Evolutionary conservation across 2,797 vertebrate species (phyloP).

Genomic region (Poeciliopsis gracilis): DNA sequence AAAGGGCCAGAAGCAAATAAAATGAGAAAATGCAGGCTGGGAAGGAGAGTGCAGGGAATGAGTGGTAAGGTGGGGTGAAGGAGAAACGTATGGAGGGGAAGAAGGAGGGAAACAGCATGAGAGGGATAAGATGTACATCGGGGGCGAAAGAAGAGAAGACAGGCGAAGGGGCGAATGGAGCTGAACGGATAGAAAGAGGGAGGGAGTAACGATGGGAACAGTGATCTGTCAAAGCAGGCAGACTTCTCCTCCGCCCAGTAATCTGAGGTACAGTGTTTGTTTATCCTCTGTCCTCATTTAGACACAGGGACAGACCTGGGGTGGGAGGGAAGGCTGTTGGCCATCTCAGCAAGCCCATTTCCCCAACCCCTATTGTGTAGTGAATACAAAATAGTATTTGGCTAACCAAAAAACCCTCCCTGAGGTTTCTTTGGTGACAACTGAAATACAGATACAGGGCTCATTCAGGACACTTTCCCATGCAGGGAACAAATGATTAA

Average conservation of each 20-base stretch:
- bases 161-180: constrained; percentile 35
- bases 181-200: constrained; percentile 22
- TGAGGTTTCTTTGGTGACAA: constrained; percentile 58
- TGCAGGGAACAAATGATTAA: constrained; percentile 62
- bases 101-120: constrained; percentile 31
- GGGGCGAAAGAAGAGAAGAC: constrained; percentile 67
- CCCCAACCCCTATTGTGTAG: constrained; percentile 69
- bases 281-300: constrained; percentile 76
- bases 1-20: constrained; percentile 60
- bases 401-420: constrained; percentile 66
- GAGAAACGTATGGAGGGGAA: constrained; percentile 56
- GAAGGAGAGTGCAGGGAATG: constrained; percentile 63
- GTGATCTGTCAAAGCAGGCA: constrained; percentile 69
- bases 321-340: constrained; percentile 60
- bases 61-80: constrained; percentile 73
- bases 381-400: constrained; percentile 69
- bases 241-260: constrained; percentile 76
- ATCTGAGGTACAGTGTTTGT: constrained; percentile 78
- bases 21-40: constrained; percentile 50
- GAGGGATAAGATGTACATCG: constrained; percentile 55
- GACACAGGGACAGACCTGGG: constrained; percentile 59
- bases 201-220: constrained; percentile 53
- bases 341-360: constrained; percentile 63
- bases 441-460: constrained; percentile 58
- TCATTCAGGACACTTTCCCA: constrained; percentile 42